Base-by-base conservation (phyloP, 64 coral and sea anemone species). In the Dendrophyllia cribrosa region DNA sequence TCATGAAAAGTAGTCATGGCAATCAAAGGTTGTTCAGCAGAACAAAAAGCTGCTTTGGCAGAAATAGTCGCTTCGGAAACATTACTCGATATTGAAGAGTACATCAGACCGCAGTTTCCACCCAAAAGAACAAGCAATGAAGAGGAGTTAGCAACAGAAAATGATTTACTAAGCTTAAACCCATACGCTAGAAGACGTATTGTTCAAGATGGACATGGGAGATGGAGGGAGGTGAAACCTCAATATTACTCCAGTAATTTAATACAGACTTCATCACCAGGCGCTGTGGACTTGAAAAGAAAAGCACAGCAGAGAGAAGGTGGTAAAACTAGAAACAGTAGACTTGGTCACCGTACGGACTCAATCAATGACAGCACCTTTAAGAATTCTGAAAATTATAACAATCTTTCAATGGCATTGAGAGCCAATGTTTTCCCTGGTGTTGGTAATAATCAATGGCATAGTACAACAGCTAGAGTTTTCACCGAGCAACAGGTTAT, bases 341-440 rank as follows among this genome's bases (percentile, higher is more conserved):
- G 53, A 56, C 53, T 56, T 56, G 7, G 7, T 56, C 53, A 12
- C 7, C 22, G 10, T 6, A 19, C 5, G 61, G 61, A 19, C 13
- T 64, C 61, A 20, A 4, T 20, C 61, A 4, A 52, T 5, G 58
- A 21, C 47, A 70, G 43, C 17, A 19, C 1, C 34, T 77, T 73
- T 64, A 58, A 77, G 59, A 55, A 43, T 47, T 15, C 20, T 43
- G 72, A 25, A 20, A 74, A 83, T 22, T 91, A 91, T 75, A 71
- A 91, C 51, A 84, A 80, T 61, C 72, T 93, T 9, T 83, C 81
- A 12, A 87, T 77, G 72, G 85, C 82, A 0, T 77, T 75, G 34
- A 82, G 95, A 66, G 91, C 95, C 19, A 97, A 97, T 51, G 82
- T 97, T 13, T 97, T 97, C 66, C 95, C 95, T 60, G 95, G 95